Conservation (phyloP, 2,797 vertebrate species). For the Acrossocheilus wenchowensis region DNA sequence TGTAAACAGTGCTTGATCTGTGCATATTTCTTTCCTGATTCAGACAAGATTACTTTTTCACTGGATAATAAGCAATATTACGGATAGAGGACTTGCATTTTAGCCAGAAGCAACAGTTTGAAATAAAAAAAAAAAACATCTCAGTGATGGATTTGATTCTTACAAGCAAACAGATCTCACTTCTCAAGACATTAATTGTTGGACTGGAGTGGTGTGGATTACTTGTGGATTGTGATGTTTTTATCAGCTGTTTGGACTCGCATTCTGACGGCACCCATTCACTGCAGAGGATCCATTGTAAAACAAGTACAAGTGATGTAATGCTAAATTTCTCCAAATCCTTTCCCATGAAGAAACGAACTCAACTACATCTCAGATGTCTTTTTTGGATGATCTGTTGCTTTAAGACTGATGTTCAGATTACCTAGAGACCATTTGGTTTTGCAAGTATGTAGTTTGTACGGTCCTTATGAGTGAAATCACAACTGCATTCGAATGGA, state of each 20-base stretch:
- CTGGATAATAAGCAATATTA: no score
- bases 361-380: not conserved
- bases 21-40: no score
- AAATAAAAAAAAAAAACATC: no score
- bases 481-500: not conserved
- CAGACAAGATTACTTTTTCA: no score
- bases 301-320: not conserved
- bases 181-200: not conserved
- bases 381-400: not conserved
- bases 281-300: not conserved
- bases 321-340: not conserved
- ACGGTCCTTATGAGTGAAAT: not conserved
- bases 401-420: not conserved
- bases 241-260: not conserved
- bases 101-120: no score
- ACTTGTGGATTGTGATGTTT: not conserved
- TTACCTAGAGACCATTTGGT: not conserved
- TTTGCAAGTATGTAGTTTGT: not conserved
- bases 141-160: no score
- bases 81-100: no score
- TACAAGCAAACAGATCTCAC: no score
- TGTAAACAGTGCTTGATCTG: no score
- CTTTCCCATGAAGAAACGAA: not conserved
- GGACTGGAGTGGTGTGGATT: not conserved
- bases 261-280: not conserved